Conservation (phyloP, 2,888 invertebrate species). For the Stenodera caucasica region DNA sequence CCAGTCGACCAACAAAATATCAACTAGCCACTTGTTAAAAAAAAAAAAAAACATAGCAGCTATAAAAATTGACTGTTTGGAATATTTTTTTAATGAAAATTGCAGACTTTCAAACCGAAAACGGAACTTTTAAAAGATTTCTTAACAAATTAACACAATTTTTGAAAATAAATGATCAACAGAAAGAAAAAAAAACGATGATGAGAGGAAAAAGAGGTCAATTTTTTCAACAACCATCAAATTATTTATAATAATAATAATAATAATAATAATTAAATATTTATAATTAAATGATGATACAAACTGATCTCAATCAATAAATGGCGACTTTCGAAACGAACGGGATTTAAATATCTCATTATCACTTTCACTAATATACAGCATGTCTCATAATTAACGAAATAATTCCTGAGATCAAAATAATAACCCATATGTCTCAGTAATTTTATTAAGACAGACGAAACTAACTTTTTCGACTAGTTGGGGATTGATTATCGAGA, state of each 20-base stretch:
- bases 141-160: not conserved
- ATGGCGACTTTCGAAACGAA: conserved; percentile 20
- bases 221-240: too few species aligned
- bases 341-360: conserved; percentile 23
- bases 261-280: too few species aligned
- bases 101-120: not conserved
- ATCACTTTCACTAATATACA: conserved; percentile 24
- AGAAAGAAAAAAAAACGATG: not conserved
- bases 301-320: conserved; percentile 9
- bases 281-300: too few species aligned
- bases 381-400: too few species aligned
- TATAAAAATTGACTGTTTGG: conserved; percentile 3
- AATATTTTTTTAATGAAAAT: not conserved
- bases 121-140: not conserved
- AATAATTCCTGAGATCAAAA: too few species aligned
- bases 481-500: too few species aligned
- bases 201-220: too few species aligned
- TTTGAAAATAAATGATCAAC: not conserved
- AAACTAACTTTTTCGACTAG: too few species aligned
- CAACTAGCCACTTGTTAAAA: not conserved
- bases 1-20: conserved; percentile 14
- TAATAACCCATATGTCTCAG: too few species aligned
- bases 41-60: not conserved
- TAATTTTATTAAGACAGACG: too few species aligned
- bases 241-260: too few species aligned